Conservation (phyloP, 2,113 vertebrate genomes). For the Rhombomys opimus region DNA sequence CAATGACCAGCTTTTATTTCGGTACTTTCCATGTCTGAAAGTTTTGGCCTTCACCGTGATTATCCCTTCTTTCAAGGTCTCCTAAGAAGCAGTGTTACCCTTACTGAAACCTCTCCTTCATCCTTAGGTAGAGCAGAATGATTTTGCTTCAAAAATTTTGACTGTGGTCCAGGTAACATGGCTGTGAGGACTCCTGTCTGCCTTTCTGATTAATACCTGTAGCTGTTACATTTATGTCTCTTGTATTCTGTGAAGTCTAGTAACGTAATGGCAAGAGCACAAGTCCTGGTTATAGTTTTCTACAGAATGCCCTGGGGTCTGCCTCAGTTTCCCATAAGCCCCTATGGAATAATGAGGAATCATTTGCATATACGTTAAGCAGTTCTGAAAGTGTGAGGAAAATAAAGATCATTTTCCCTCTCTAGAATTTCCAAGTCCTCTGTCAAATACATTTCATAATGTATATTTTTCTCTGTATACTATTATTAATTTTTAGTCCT, state of each 20-base stretch:
- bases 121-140: neutral
- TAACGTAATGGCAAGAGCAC: neutral
- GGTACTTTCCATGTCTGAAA: neutral
- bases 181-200: neutral
- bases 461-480: constrained; percentile 14
- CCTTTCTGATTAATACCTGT: neutral
- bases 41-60: neutral
- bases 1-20: neutral
- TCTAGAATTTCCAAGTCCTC: constrained; percentile 29
- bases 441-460: neutral
- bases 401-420: constrained; percentile 1
- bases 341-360: neutral
- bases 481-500: neutral
- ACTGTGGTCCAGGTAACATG: neutral
- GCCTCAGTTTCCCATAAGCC: neutral
- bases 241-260: neutral
- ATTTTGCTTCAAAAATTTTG: neutral
- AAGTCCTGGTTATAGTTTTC: neutral
- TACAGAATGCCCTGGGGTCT: neutral
- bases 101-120: neutral
- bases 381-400: constrained; percentile 37
- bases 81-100: neutral
- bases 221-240: neutral
- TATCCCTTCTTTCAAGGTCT: neutral
- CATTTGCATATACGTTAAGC: neutral